Base-by-base conservation (phyloP, 2,888 invertebrate species). In the Ommatoiulus sabulosus region DNA sequence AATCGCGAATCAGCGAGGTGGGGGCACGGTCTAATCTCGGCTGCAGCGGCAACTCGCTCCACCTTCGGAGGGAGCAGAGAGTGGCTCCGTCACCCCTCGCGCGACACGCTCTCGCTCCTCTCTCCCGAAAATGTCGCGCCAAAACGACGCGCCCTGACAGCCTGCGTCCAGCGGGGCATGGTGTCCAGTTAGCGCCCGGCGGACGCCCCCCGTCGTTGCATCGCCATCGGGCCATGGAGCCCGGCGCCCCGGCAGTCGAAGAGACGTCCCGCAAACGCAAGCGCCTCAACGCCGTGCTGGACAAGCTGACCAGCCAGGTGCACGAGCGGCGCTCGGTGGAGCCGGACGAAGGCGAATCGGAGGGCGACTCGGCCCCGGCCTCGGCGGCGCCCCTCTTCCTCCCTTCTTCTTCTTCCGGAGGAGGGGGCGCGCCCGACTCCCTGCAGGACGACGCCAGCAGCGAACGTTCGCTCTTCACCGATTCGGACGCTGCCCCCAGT, bases 281-380 rank as follows among this genome's bases (percentile, higher is more conserved):
- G 92, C 94, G 97, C 80, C 94, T 97, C 24, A 96, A 96, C 88
- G 96, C 95, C 90, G 96, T 97, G 43, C 93, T 97, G 89, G 96
- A 97, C 92, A 96, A 90, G 63, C 89, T 90, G 20, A 88, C 88
- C 72, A 89, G 89, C 48, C 89, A 89, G 63, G 87, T 89, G 84
- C 88, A 86, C 4, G 88, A 86, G 57, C 35, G 72, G 6, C 86
- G 86, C 15, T 86, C 57, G 15, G 44, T 63, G 10, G 80, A 80
- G n/a, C 44, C 72, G 10, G 86, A 44, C 46, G 88, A 52, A 12
- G 84, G 72, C 15, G 88, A 86, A 7, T 87, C 52, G 46, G 63
- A 57, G 17, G 24, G 52, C 8, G 86, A 17, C 12, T 44, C 85
- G 43, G 7, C 44, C 5, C 10, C 84, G 15, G 35, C 35, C 35